phyloP scores from a whole-genome alignment of 2,797 vertebrate species.

The Lithobates pipiens region DNA sequence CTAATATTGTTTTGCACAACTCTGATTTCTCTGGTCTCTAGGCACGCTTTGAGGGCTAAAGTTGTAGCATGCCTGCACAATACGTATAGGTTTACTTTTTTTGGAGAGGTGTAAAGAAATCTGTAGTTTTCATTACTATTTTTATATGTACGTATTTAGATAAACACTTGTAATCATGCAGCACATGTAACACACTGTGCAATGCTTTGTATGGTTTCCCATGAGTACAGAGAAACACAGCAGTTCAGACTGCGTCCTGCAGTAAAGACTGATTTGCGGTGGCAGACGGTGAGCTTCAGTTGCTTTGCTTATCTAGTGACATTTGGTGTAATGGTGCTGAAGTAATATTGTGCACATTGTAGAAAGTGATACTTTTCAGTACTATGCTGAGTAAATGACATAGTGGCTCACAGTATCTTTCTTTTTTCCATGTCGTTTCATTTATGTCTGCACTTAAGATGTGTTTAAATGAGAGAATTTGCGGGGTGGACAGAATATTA shows the following conservation, averaged over 20 bases:
- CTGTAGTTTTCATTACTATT: no score
- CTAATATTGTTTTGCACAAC: no score
- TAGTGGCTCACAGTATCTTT: background rate
- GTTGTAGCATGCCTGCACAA: no score
- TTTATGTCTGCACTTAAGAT: background rate
- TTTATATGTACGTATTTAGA: background rate
- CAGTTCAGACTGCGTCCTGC: background rate
- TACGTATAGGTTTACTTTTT: no score
- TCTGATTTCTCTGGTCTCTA: no score
- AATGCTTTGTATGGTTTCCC: background rate
- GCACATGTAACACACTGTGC: background rate
- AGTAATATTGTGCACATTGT: constrained; percentile 19
- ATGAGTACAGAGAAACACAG: background rate
- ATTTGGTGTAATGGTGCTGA: constrained; percentile 37
- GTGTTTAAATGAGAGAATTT: background rate
- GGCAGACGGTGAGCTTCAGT: constrained; percentile 10
- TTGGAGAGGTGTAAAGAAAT: no score
- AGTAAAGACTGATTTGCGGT: constrained; percentile 16
- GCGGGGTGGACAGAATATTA: no score
- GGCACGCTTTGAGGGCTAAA: no score
- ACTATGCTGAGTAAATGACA: background rate
- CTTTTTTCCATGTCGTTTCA: background rate
- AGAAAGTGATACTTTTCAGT: constrained; percentile 5
- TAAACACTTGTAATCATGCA: background rate
- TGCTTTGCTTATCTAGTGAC: constrained; percentile 11